Evolutionary conservation across 2,113 vertebrate species (phyloP).

Genomic region (Eurypyga helias): DNA sequence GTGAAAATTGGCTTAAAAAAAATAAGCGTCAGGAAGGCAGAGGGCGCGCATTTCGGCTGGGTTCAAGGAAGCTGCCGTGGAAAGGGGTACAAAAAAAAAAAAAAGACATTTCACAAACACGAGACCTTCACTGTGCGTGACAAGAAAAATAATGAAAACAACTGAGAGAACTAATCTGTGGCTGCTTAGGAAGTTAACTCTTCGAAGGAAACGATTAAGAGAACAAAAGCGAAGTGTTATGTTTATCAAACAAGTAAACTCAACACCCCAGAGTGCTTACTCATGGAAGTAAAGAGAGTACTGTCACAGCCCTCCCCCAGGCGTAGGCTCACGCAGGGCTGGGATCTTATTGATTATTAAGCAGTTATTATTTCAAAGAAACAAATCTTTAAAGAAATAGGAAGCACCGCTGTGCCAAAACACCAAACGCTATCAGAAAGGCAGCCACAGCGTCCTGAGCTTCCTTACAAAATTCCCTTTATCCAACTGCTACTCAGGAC

Average conservation of each 20-base stretch:
- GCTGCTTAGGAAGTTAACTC: constrained; percentile 76
- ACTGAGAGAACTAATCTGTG: constrained; percentile 67
- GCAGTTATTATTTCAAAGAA: not conserved
- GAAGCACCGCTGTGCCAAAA: not conserved
- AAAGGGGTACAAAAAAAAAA: not conserved
- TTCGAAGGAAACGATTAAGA: constrained; percentile 65
- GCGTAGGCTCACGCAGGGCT: rapidly evolving
- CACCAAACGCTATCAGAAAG: not conserved
- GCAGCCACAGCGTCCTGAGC: not conserved
- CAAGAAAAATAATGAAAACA: constrained; percentile 80
- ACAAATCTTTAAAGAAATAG: not conserved
- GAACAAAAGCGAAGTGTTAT: constrained; percentile 20
- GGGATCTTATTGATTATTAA: not conserved
- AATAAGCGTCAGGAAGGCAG: not conserved
- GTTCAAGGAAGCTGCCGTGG: constrained; percentile 55
- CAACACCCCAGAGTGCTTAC: not conserved
- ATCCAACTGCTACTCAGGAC: not conserved
- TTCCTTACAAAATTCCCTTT: not conserved
- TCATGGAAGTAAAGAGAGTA: not conserved
- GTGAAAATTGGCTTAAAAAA: not conserved
- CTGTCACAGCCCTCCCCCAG: not conserved
- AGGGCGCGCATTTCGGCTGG: constrained; percentile 38
- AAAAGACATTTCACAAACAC: constrained; percentile 71
- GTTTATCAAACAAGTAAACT: constrained; percentile 42
- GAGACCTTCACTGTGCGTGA: constrained; percentile 75